phyloP scores from a whole-genome alignment of 2,888 invertebrate species.

The Amiota mariae region DNA sequence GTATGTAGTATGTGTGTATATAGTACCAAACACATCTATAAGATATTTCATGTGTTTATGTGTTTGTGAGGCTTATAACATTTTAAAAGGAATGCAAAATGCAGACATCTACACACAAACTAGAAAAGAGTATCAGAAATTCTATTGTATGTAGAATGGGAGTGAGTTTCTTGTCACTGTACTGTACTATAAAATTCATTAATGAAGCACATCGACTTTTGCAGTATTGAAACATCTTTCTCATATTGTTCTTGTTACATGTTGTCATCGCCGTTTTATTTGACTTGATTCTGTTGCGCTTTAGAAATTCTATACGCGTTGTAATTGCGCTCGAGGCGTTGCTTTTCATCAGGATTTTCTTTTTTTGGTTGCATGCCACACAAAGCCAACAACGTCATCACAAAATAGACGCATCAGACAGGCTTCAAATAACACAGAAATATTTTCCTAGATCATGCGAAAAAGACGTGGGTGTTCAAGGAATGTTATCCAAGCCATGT shows the following conservation, averaged over 20 bases:
- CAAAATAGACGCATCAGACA: background rate
- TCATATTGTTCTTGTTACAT: background rate
- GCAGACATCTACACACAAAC: background rate
- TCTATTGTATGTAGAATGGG: too few species aligned
- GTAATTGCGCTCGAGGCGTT: conserved; percentile 19
- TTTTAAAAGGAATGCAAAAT: conserved; percentile 13
- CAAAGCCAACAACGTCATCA: background rate
- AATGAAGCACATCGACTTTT: too few species aligned
- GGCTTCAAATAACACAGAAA: background rate
- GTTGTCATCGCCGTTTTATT: background rate
- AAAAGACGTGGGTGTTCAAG: too few species aligned
- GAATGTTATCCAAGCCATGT: too few species aligned
- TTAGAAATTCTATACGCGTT: conserved; percentile 25
- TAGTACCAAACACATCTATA: too few species aligned
- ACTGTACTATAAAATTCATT: too few species aligned
- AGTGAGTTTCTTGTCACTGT: too few species aligned
- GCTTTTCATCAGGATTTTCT: background rate
- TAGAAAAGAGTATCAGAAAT: background rate
- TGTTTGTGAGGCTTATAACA: conserved; percentile 6
- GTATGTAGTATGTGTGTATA: background rate
- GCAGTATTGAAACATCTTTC: background rate
- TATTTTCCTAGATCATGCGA: too few species aligned
- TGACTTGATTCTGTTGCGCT: conserved; percentile 22
- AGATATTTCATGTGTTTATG: background rate
- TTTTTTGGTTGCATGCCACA: background rate